Percentiles rank a stretch among this genome's conserved stretches.
phyloP scores from a whole-genome alignment of 2,113 vertebrate genomes.

The Physeter macrocephalus region DNA sequence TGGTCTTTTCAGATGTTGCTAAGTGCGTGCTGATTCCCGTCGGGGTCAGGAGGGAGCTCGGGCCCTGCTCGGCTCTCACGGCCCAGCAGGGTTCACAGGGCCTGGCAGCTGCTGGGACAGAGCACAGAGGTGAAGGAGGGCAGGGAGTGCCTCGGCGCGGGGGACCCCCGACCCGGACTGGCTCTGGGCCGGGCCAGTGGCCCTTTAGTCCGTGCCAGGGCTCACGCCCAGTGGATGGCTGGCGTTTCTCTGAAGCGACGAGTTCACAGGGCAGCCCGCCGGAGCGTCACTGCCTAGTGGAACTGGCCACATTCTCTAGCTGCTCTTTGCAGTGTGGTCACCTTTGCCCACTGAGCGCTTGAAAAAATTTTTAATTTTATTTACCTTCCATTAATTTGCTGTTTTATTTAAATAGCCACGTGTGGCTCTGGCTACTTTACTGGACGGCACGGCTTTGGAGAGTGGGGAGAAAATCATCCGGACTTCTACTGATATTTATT shows the following conservation, averaged over 20 bases:
- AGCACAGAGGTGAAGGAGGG: too few relatives aligned
- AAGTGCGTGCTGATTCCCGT: background rate
- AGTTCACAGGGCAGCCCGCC: fast-evolving
- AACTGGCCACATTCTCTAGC: fast-evolving
- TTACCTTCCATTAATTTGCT: background rate
- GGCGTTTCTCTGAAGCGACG: fast-evolving
- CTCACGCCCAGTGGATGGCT: background rate
- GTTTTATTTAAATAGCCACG: background rate
- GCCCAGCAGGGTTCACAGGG: background rate
- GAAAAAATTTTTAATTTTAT: background rate
- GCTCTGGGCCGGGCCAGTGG: background rate
- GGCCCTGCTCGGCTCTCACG: fast-evolving
- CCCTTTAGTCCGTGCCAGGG: background rate
- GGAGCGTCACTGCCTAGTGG: fast-evolving
- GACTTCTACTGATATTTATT: background rate
- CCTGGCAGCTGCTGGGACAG: background rate
- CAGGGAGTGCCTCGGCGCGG: fast-evolving
- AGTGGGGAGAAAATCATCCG: background rate
- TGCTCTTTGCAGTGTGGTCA: fast-evolving
- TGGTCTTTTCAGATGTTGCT: background rate
- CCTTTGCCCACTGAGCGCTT: background rate
- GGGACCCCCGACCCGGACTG: fast-evolving
- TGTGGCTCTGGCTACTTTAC: background rate
- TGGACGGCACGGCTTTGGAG: background rate
- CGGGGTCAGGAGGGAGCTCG: too few relatives aligned